A percentile compares a stretch with the other conserved stretches of the same genome.
phyloP scores from a whole-genome alignment of 30 jellyfish, hydroid and myxozoan species.

The Hydractinia symbiolongicarpus region DNA sequence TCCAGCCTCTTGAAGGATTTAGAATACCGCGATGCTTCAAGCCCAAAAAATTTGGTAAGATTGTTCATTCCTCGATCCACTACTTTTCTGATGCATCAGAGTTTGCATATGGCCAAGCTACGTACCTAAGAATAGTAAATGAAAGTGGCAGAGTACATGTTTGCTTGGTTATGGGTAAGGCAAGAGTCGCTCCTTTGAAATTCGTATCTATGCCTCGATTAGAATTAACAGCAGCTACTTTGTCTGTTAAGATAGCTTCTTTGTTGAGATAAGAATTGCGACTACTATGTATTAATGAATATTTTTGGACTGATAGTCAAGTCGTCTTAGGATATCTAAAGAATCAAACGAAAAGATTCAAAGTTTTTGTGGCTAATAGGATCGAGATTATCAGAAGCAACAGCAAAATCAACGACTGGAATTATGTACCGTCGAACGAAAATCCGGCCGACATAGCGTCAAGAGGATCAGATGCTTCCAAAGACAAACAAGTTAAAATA shows the following conservation, averaged over 20 bases:
- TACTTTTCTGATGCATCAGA: constrained; percentile 42
- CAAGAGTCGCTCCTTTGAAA: constrained; percentile 35
- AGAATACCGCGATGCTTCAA: constrained; percentile 29
- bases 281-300: background rate
- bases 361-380: constrained; percentile 30
- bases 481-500: too few species aligned
- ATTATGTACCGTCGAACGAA: constrained; percentile 5
- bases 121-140: background rate
- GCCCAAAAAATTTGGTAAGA: constrained; percentile 35
- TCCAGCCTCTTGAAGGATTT: constrained; percentile 26
- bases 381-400: constrained; percentile 23
- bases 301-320: constrained; percentile 22
- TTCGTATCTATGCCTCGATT: constrained; percentile 23
- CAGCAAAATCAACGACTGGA: constrained; percentile 21
- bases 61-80: constrained; percentile 8
- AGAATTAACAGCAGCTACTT: constrained; percentile 30
- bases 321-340: constrained; percentile 21
- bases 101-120: constrained; percentile 27
- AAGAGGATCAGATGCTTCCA: background rate
- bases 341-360: constrained; percentile 28
- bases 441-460: constrained; percentile 37
- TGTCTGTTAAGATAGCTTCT: constrained; percentile 9
- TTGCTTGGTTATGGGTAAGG: constrained; percentile 25
- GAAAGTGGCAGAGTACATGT: constrained; percentile 9
- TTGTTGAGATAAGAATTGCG: background rate